phyloP scores from a whole-genome alignment of 2,113 vertebrate genomes.

The Picathartes gymnocephalus region DNA sequence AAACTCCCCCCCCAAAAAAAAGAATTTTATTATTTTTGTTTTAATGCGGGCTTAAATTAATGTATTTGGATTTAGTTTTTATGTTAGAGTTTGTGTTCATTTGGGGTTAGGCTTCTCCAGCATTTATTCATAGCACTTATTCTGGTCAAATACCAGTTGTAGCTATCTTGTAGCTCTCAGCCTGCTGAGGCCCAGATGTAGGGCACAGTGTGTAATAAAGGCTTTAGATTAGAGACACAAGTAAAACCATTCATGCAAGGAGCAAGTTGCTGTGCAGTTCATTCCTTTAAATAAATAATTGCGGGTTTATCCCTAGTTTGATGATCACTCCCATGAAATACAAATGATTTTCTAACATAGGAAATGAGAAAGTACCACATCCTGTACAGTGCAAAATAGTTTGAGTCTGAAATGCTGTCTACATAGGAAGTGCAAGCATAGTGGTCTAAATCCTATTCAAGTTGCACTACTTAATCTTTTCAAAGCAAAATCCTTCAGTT shows the following conservation, averaged over 20 bases:
- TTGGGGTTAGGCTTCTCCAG: neutral
- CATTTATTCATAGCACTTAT: neutral
- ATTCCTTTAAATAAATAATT: neutral
- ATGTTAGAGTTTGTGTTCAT: neutral
- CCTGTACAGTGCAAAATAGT: neutral
- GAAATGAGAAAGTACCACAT: neutral
- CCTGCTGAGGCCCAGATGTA: conserved; percentile 4
- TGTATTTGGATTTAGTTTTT: neutral
- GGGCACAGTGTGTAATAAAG: conserved; percentile 6
- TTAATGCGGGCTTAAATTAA: neutral
- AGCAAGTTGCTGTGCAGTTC: neutral
- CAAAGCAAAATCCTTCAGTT: neutral
- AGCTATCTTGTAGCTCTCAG: neutral
- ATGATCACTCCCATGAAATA: neutral
- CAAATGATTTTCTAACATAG: neutral
- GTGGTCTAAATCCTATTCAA: neutral
- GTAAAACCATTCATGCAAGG: neutral
- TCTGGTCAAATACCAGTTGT: neutral
- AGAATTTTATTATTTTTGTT: neutral
- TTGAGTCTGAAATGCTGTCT: neutral
- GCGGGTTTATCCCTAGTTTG: neutral
- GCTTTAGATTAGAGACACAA: neutral
- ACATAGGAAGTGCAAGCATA: neutral
- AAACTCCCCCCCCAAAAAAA: no score
- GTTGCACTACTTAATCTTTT: neutral